A percentile compares a stretch with the other conserved stretches of the same genome.
phyloP scores from a whole-genome alignment of 2,113 vertebrate genomes.

The Mus pahari region DNA sequence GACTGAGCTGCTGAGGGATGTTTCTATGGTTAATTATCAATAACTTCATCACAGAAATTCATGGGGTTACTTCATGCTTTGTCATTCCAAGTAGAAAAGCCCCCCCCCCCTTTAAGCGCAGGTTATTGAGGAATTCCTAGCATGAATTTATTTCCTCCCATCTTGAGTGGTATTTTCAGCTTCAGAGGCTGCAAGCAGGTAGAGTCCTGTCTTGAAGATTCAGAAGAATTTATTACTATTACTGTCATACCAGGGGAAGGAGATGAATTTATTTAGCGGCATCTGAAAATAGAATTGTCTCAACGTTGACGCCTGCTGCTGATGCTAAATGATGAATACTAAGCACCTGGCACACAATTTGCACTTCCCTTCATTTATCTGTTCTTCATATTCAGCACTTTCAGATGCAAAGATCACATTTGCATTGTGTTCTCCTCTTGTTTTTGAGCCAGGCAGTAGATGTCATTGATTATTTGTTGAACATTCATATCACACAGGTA shows the following conservation, averaged over 20 bases:
- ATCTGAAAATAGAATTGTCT: constrained; percentile 82
- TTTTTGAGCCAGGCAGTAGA: constrained; percentile 27
- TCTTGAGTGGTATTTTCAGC: constrained; percentile 75
- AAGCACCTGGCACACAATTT: constrained; percentile 76
- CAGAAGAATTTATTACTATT: constrained; percentile 81
- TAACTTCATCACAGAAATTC: background rate
- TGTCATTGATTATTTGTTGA: constrained; percentile 68
- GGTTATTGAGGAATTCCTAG: constrained; percentile 38
- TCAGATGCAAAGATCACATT: constrained; percentile 61
- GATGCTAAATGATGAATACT: constrained; percentile 77
- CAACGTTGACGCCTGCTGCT: constrained; percentile 74
- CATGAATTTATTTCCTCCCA: background rate
- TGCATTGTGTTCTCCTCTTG: constrained; percentile 55
- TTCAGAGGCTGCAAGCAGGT: constrained; percentile 64
- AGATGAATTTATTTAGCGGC: constrained; percentile 84
- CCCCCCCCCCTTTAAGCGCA: background rate
- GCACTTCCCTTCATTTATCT: constrained; percentile 66
- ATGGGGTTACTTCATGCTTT: background rate
- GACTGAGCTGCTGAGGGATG: background rate
- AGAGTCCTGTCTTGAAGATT: constrained; percentile 81
- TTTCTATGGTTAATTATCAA: constrained; percentile 49
- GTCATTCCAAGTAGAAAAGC: background rate
- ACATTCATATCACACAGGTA: background rate
- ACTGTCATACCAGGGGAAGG: constrained; percentile 77
- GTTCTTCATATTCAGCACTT: constrained; percentile 56